Base-by-base conservation (phyloP, 2,113 vertebrate genomes). In the Ahaetulla prasina region DNA sequence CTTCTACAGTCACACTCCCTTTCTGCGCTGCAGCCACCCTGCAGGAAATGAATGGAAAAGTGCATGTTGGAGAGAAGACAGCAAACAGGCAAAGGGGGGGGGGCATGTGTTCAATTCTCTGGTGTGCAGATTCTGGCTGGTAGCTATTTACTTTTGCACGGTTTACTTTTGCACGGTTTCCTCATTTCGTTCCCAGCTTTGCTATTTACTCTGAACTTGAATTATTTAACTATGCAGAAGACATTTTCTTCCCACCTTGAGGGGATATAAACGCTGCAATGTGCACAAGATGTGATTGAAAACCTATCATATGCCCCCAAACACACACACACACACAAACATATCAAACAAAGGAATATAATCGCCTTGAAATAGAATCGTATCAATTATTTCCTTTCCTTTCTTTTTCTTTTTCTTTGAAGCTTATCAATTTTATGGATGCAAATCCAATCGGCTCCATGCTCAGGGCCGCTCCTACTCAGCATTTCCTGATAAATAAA, bases 401-500 rank as follows among this genome's bases (percentile, higher is more conserved):
- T 43, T 12, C 11, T 39, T 39, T 52, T 27, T 30, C n/a, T 49
- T n/a, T 50, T 50, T 49, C 23, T 35, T 89, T 92, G 93, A 96
- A 89, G 1, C 53, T 93, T 94, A 91, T 6, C 55, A 49, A 90
- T 93, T 93, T 3, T 92, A 93, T 90, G 35, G 87, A 57, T 2
- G n/a, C 54, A 50, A 94, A 93, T 89, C 23, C 3, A 89, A 87
- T 87, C 47, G 14, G 87, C 53, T 92, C 90, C 92, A 14, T 14
- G 68, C 60, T 25, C 2, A 85, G 57, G 53, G 0, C 90, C 16
- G 92, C 87, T 94, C 57, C 49, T 94, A 91, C 39, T 50, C 47
- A 54, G 52, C 93, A 89, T 35, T 92, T 49, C 45, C 45, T 85
- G 92, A 91, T 45, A 57, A 92, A 50, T 89, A 63, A 94, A 95